phyloP scores from a whole-genome alignment of 2,888 invertebrate species.

The Tyria jacobaeae region DNA sequence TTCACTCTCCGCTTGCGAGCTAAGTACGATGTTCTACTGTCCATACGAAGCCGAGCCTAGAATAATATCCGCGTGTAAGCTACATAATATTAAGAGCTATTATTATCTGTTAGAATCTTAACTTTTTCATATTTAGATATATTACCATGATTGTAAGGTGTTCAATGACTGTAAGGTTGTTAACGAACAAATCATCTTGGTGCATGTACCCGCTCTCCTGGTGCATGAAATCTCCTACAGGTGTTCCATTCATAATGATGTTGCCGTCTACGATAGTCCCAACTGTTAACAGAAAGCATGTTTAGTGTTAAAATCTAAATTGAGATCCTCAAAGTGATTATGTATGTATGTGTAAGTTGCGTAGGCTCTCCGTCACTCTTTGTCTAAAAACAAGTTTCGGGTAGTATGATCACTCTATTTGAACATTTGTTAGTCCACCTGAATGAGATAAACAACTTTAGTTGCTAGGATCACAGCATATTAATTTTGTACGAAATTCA shows the following conservation, averaged over 20 bases:
- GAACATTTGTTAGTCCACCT: no score
- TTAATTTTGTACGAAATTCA: no score
- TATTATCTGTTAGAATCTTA: background rate
- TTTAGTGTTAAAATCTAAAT: background rate
- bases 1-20: conserved; percentile 90
- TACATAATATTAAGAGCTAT: background rate
- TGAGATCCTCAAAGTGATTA: background rate
- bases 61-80: background rate
- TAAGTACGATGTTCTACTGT: conserved; percentile 87
- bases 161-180: conserved; percentile 94
- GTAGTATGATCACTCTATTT: no score
- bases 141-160: conserved; percentile 95
- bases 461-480: no score
- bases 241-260: conserved; percentile 92
- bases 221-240: conserved; percentile 91
- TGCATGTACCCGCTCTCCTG: conserved; percentile 95
- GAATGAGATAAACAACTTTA: no score
- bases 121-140: background rate
- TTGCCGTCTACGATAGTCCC: conserved; percentile 92
- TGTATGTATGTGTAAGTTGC: no score
- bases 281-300: conserved; percentile 73
- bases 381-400: no score
- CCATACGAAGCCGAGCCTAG: conserved; percentile 93
- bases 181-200: conserved; percentile 96
- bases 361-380: no score